These are phyloP conservation scores for Delia radicum DNA, from an alignment of 1,140 invertebrate genomes.

Conservation along the genomic window DNA sequence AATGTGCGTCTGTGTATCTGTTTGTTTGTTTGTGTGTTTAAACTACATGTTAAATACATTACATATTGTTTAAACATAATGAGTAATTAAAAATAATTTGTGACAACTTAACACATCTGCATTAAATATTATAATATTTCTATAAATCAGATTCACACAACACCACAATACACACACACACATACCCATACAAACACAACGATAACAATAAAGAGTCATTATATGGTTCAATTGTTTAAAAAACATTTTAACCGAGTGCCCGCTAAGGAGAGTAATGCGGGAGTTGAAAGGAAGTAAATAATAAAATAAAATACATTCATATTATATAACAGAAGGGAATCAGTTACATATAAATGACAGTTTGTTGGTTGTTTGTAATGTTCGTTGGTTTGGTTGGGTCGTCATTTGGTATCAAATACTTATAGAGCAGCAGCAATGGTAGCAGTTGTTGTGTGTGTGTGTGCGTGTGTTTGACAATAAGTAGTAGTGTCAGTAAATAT, in stretches of 20 bases:
- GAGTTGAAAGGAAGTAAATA: neutral
- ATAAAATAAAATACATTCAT: neutral
- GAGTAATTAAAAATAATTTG: conserved; percentile 21
- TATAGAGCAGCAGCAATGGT: neutral
- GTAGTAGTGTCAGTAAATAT: conserved; percentile 14
- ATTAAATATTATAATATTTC: conserved; percentile 6
- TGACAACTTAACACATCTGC: conserved; percentile 21
- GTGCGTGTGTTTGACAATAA: neutral
- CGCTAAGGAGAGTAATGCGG: neutral
- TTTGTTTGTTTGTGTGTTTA: neutral
- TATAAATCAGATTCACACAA: conserved; percentile 1
- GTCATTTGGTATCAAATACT: neutral
- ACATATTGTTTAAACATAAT: conserved; percentile 6
- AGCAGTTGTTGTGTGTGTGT: neutral
- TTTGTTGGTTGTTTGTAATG: neutral
- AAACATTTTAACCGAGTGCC: neutral
- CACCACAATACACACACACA: neutral
- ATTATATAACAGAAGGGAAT: neutral
- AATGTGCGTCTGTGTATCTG: no score
- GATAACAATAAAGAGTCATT: neutral
- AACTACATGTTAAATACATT: no score
- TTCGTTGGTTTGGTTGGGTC: neutral
- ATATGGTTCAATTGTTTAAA: neutral
- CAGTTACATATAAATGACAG: neutral
- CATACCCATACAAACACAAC: neutral